phyloP scores from a whole-genome alignment of 1,140 invertebrate species.

The Ylistrum balloti region DNA sequence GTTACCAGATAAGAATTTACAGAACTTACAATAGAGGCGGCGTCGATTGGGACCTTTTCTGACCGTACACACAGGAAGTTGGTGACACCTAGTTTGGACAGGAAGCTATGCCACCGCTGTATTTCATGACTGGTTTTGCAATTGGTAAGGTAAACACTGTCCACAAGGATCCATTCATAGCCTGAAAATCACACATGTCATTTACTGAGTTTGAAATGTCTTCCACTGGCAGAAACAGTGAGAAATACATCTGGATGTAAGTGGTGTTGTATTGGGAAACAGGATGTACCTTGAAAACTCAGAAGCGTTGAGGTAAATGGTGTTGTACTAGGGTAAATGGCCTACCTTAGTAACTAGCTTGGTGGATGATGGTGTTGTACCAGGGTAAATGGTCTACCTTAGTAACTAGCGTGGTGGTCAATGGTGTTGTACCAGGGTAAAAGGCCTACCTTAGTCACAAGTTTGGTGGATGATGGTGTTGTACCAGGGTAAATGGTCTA shows the following conservation, averaged over 20 bases:
- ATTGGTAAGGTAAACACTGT: constrained; percentile 70
- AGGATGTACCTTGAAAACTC: no score
- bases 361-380: no score
- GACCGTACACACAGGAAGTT: constrained; percentile 72
- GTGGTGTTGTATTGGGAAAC: no score
- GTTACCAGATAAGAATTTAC: no score
- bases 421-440: background rate
- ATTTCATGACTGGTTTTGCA: constrained; percentile 49
- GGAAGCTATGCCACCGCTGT: constrained; percentile 75
- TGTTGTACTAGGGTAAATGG: background rate
- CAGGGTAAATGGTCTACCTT: no score
- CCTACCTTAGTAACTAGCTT: no score
- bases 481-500: no score
- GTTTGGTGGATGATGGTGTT: no score
- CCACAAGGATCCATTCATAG: constrained; percentile 77
- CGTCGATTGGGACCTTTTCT: constrained; percentile 56
- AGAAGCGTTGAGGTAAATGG: background rate
- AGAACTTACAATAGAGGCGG: constrained; percentile 65
- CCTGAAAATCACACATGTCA: constrained; percentile 67
- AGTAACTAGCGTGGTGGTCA: background rate
- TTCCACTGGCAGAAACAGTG: no score
- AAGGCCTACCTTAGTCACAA: no score
- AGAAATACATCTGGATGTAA: no score
- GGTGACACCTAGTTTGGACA: constrained; percentile 74
- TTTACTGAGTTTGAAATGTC: no score